Evolutionary conservation across 2,113 vertebrate genomes (phyloP).

Genomic region (Myanophis thanlyinensis): DNA sequence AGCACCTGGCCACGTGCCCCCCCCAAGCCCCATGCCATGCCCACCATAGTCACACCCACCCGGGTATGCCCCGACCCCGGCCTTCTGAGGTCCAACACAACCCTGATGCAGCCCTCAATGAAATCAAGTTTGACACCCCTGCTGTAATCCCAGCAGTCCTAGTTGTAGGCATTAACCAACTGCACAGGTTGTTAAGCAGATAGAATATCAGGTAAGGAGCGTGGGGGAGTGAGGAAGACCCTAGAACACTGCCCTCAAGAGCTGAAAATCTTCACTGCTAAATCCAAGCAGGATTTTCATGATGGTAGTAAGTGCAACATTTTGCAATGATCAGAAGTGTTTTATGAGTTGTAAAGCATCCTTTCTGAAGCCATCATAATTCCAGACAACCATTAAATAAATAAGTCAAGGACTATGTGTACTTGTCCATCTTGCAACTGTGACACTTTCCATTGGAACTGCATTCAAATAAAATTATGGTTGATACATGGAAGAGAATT

Average conservation of each 20-base stretch:
- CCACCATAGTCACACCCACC: too few species aligned
- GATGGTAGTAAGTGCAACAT: not conserved
- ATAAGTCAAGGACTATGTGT: not conserved
- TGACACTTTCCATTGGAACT: not conserved
- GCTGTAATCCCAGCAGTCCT: not conserved
- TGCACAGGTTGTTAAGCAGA: not conserved
- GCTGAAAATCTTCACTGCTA: not conserved
- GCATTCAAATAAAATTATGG: not conserved
- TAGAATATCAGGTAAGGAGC: not conserved
- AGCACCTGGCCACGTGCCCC: too few species aligned
- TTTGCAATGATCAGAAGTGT: not conserved
- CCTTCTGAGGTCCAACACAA: too few species aligned
- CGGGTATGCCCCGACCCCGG: too few species aligned
- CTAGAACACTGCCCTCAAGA: not conserved
- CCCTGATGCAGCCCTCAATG: too few species aligned
- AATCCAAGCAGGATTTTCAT: not conserved
- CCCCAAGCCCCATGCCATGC: too few species aligned
- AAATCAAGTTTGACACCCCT: too few species aligned
- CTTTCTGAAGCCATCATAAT: not conserved
- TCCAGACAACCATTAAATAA: not conserved
- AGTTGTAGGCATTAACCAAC: not conserved
- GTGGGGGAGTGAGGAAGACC: not conserved
- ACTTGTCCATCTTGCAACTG: not conserved
- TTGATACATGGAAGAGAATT: not conserved
- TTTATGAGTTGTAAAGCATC: not conserved